Conservation (phyloP, 2,888 invertebrate genomes). For the Phorcus lineatus region DNA sequence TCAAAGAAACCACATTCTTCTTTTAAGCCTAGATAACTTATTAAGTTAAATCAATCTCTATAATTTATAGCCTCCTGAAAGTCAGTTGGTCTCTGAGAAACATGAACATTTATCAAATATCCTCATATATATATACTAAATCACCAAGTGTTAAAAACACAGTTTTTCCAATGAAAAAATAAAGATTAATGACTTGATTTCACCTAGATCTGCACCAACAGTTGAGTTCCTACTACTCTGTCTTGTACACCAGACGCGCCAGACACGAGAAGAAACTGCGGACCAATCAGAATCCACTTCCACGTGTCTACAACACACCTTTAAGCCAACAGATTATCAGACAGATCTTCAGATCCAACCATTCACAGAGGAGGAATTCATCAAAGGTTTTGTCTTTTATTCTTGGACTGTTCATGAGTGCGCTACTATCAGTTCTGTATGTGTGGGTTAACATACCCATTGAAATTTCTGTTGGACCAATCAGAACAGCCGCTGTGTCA, state of each 20-base stretch:
- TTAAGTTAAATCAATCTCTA: no score
- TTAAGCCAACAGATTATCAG: not conserved
- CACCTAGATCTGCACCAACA: slow-evolving; percentile 1
- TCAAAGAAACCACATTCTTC: no score
- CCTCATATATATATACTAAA: no score
- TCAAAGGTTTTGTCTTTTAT: not conserved
- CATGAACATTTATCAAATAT: no score
- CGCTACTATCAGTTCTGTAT: not conserved
- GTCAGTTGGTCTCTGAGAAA: no score
- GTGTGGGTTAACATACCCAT: not conserved
- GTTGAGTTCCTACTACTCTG: not conserved
- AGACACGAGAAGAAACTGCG: not conserved
- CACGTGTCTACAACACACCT: not conserved
- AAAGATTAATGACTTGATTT: not conserved
- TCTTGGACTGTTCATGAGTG: not conserved
- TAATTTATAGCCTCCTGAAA: no score
- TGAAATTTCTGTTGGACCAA: not conserved
- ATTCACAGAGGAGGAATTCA: not conserved
- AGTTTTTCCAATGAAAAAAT: no score
- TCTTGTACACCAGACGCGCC: not conserved
- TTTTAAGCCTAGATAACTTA: no score
- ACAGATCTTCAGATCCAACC: not conserved
- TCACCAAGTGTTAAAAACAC: no score
- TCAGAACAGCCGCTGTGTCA: not conserved
- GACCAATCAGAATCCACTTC: slow-evolving; percentile 23